These are phyloP conservation scores for Prosapia bicincta DNA, from an alignment of 2,888 invertebrate genomes.

Conservation along the genomic window DNA sequence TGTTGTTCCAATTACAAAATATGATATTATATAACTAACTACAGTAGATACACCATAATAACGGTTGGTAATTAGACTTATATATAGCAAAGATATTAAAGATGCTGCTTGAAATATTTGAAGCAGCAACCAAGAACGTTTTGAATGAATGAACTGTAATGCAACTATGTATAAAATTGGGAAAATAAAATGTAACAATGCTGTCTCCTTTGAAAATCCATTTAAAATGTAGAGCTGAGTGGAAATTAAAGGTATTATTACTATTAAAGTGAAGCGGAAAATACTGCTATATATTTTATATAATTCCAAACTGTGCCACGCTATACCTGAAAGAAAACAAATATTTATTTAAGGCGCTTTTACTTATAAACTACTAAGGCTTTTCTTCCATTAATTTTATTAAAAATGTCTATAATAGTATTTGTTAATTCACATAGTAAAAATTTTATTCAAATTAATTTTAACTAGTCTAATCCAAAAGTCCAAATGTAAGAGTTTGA, in stretches of 20 bases:
- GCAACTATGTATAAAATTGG: conserved; percentile 17
- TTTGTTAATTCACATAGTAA: no score
- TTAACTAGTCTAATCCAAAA: no score
- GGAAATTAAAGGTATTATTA: conserved; percentile 36
- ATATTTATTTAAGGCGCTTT: no score
- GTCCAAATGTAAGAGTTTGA: no score
- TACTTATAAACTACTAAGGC: no score
- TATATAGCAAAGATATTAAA: conserved; percentile 30
- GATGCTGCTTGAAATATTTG: conserved; percentile 14
- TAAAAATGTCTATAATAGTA: no score
- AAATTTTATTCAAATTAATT: no score
- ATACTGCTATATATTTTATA: conserved; percentile 29
- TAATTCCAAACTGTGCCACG: conserved; percentile 28
- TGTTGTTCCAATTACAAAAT: conserved; percentile 35
- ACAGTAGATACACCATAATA: conserved; percentile 36
- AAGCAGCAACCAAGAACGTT: conserved; percentile 21
- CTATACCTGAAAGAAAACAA: conserved; percentile 23
- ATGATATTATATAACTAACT: conserved; percentile 35
- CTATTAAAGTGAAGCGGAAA: conserved; percentile 30
- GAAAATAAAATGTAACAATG: conserved; percentile 26
- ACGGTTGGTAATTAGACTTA: conserved; percentile 31
- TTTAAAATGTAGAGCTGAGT: conserved; percentile 34
- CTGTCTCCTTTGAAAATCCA: conserved; percentile 29
- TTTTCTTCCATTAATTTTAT: no score
- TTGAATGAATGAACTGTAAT: conserved; percentile 14